Percentiles rank a stretch among this genome's conserved stretches.
Conservation (phyloP, 2,888 invertebrate species). For the Halocaridina rubra region DNA sequence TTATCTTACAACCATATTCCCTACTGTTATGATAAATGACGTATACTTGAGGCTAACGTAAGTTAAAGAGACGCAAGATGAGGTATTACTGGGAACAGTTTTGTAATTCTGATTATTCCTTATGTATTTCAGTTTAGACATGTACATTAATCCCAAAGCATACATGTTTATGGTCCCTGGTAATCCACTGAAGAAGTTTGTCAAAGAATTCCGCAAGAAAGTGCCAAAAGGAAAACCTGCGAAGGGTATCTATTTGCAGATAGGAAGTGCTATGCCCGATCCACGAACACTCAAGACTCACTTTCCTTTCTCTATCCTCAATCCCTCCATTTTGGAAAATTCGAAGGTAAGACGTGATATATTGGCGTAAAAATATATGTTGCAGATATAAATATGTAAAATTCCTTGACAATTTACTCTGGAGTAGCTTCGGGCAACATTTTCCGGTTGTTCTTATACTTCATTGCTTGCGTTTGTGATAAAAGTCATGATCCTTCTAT, state of each 20-base stretch:
- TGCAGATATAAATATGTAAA: too few relatives aligned
- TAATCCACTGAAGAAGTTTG: not conserved
- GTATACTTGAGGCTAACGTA: too few relatives aligned
- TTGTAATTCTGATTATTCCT: too few relatives aligned
- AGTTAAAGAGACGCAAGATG: too few relatives aligned
- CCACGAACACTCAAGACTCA: conserved; percentile 26
- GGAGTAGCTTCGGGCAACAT: too few relatives aligned
- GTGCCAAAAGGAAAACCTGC: not conserved
- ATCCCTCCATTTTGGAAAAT: conserved; percentile 17
- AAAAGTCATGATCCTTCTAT: too few relatives aligned
- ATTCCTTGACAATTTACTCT: too few relatives aligned
- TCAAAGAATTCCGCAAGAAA: not conserved
- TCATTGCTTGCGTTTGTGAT: too few relatives aligned
- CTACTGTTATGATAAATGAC: too few relatives aligned
- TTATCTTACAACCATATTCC: too few relatives aligned
- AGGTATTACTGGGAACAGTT: too few relatives aligned
- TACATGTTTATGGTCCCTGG: not conserved
- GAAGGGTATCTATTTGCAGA: not conserved
- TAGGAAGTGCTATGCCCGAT: not conserved
- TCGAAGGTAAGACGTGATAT: conserved; percentile 24
- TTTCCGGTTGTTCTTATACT: too few relatives aligned
- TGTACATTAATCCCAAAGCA: not conserved
- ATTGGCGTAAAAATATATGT: not conserved
- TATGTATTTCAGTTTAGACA: not conserved
- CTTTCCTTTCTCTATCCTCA: conserved; percentile 26